phyloP scores from a whole-genome alignment of 2,797 vertebrate species.

The Lacerta bilineata region DNA sequence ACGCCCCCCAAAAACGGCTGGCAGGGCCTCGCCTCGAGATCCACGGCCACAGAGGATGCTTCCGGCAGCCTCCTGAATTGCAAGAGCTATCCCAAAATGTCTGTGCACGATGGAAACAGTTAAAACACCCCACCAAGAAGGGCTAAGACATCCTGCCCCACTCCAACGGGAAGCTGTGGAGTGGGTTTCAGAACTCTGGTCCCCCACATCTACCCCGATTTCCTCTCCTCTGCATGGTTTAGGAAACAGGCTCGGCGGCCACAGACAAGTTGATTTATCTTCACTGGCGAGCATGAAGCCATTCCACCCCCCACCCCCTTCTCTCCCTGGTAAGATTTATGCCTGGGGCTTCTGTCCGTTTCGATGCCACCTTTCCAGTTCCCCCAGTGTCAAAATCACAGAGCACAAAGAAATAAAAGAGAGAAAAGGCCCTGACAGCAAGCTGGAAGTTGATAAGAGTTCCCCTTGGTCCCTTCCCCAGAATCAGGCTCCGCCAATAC shows the following conservation, averaged over 20 bases:
- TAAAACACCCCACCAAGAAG: neutral
- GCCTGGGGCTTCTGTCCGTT: neutral
- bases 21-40: neutral
- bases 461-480: neutral
- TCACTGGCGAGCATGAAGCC: too few relatives aligned
- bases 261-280: fast-evolving
- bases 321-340: neutral
- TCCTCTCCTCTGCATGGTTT: neutral
- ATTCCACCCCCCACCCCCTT: fast-evolving
- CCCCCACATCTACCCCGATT: neutral
- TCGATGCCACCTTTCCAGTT: too few relatives aligned
- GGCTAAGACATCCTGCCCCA: neutral
- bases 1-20: neutral
- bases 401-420: neutral
- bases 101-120: neutral
- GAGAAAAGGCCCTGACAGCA: too few relatives aligned
- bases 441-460: too few relatives aligned
- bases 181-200: too few relatives aligned
- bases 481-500: neutral
- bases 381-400: fast-evolving
- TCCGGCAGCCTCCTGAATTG: neutral
- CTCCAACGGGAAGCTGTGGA: slow-evolving; percentile 2
- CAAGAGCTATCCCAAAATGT: neutral
- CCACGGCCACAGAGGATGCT: neutral
- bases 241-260: too few relatives aligned